Evolutionary conservation across 35 echinoderm and acorn worm species (phyloP).

Genomic region (Ptychodera flava): DNA sequence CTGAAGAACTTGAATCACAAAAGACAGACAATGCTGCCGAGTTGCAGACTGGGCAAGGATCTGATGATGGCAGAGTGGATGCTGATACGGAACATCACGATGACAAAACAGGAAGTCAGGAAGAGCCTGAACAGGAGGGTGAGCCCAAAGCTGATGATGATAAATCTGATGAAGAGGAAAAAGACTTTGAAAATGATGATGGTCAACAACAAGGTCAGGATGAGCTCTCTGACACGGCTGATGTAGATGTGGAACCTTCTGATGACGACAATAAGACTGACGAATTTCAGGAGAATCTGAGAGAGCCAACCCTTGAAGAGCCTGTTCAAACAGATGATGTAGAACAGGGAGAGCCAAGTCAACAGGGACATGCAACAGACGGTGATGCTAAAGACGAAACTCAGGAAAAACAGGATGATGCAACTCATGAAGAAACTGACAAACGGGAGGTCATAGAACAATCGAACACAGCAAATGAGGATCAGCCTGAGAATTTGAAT

Average conservation of each 20-base stretch:
- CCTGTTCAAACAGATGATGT: background rate
- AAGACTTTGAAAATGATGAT: no score
- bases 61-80: no score
- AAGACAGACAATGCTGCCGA: no score
- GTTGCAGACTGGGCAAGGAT: no score
- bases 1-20: no score
- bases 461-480: background rate
- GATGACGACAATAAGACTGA: no score
- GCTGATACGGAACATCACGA: no score
- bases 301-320: background rate
- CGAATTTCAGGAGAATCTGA: no score
- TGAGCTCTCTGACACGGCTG: no score
- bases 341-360: background rate
- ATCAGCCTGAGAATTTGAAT: background rate
- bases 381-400: background rate
- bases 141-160: background rate
- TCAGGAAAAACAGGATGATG: background rate
- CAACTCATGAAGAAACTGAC: background rate
- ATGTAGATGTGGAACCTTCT: no score
- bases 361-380: background rate
- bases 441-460: background rate
- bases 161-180: background rate
- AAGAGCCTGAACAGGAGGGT: background rate
- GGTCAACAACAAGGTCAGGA: no score
- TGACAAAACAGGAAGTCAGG: background rate